Conservation (phyloP, 2,888 invertebrate species). For the Microdon myrmicae region DNA sequence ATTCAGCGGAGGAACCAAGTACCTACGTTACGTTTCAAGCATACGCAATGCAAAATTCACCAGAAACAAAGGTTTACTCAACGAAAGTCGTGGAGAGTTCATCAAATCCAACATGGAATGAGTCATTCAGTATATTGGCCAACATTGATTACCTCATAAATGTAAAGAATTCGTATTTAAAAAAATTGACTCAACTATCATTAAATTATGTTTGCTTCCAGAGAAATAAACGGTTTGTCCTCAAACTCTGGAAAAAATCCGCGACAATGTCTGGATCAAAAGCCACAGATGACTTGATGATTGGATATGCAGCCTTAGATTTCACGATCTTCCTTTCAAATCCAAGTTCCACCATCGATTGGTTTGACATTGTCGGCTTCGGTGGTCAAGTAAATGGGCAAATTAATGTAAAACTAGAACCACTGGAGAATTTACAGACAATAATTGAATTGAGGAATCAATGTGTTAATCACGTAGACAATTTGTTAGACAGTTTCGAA, state of each 20-base stretch:
- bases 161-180: conserved; percentile 65
- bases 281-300: conserved; percentile 68
- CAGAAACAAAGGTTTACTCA: conserved; percentile 66
- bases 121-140: conserved; percentile 68
- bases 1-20: conserved; percentile 70
- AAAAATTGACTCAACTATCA: not conserved
- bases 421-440: conserved; percentile 66
- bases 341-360: conserved; percentile 70
- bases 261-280: conserved; percentile 64
- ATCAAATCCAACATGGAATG: conserved; percentile 71
- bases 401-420: conserved; percentile 71
- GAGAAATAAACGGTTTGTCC: conserved; percentile 71
- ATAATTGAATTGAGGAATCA: conserved; percentile 8
- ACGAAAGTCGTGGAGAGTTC: conserved; percentile 69
- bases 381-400: conserved; percentile 71
- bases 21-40: conserved; percentile 74
- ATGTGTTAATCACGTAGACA: conserved; percentile 49
- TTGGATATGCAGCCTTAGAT: conserved; percentile 73
- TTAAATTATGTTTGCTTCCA: conserved; percentile 56
- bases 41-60: conserved; percentile 59
- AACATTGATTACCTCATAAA: conserved; percentile 68
- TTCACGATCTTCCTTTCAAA: conserved; percentile 68
- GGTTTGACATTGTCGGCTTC: conserved; percentile 74
- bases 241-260: conserved; percentile 73
- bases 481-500: conserved; percentile 60